phyloP scores from a whole-genome alignment of 2,113 vertebrate genomes.

The Eudyptes chrysolophus region DNA sequence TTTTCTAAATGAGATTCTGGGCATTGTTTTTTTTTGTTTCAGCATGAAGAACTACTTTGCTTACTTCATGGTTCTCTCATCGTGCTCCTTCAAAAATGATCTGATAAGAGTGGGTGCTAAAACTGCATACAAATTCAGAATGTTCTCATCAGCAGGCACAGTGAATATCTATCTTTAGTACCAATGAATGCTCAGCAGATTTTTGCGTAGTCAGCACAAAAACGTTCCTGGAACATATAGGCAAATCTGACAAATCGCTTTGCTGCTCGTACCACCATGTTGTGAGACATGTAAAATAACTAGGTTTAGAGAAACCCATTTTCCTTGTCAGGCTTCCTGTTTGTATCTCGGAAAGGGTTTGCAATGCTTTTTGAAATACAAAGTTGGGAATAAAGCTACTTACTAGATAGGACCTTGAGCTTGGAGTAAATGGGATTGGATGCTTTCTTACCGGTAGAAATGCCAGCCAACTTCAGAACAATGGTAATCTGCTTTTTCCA shows the following conservation, averaged over 20 bases:
- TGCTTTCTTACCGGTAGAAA: background rate
- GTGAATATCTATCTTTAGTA: constrained; percentile 55
- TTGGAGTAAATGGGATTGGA: background rate
- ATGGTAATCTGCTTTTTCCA: background rate
- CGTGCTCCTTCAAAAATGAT: constrained; percentile 31
- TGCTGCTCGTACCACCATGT: background rate
- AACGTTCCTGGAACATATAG: background rate
- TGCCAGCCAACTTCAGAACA: background rate
- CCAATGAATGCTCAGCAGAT: constrained; percentile 27
- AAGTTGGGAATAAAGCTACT: background rate
- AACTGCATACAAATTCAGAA: constrained; percentile 35
- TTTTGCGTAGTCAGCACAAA: constrained; percentile 53
- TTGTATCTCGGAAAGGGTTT: background rate
- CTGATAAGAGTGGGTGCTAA: constrained; percentile 36
- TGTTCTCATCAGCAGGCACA: constrained; percentile 42
- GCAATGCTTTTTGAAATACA: background rate
- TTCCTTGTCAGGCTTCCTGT: background rate
- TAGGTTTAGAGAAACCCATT: background rate
- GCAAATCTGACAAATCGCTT: constrained; percentile 8
- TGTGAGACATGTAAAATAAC: background rate
- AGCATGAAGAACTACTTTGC: background rate
- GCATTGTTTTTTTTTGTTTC: background rate
- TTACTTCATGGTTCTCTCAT: background rate
- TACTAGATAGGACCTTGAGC: background rate
- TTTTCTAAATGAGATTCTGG: background rate